These are phyloP conservation scores for Amblyornis subalaris DNA, from an alignment of 2,113 vertebrate species.

Conservation along the genomic window DNA sequence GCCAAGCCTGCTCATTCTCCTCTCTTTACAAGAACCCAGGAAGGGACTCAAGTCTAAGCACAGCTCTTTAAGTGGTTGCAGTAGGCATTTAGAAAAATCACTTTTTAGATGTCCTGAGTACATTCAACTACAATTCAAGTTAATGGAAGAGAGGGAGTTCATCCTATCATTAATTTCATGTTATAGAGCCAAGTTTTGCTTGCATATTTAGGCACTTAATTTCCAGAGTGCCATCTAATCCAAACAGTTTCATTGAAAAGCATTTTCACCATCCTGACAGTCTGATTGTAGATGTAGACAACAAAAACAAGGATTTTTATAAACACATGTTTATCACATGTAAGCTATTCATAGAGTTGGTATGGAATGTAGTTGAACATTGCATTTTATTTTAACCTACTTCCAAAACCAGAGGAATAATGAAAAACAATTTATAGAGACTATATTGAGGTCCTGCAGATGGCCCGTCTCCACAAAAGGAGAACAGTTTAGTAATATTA, in stretches of 20 bases:
- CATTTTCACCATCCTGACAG: background rate
- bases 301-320: background rate
- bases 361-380: background rate
- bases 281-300: background rate
- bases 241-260: background rate
- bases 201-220: background rate
- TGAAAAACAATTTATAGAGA: background rate
- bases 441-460: background rate
- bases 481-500: background rate
- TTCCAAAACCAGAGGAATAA: background rate
- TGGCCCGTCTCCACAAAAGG: background rate
- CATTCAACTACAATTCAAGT: background rate
- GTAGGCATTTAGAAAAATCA: background rate
- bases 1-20: background rate
- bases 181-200: background rate
- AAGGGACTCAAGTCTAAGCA: background rate
- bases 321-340: background rate
- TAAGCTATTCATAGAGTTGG: background rate
- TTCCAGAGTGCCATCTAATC: background rate
- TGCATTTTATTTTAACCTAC: background rate
- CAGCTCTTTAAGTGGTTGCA: background rate
- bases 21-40: background rate
- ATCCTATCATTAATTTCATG: background rate
- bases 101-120: background rate
- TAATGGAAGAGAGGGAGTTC: background rate